phyloP scores from a whole-genome alignment of 2,113 vertebrate genomes.

The Microcebus jonahi region DNA sequence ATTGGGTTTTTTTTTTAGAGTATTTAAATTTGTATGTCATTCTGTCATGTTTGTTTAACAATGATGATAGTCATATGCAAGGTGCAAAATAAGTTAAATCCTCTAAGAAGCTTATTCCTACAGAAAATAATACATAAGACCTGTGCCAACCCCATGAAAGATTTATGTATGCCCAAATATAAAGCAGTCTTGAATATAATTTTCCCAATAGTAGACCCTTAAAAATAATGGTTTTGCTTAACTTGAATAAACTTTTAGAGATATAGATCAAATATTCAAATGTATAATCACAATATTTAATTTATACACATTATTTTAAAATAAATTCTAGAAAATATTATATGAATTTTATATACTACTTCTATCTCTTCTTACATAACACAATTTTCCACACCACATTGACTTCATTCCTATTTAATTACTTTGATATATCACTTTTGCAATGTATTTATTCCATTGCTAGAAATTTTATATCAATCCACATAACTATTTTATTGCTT shows the following conservation, averaged over 20 bases:
- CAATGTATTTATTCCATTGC: not conserved
- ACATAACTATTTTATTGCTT: not conserved
- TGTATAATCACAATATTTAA: not conserved
- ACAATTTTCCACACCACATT: not conserved
- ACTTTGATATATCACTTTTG: not conserved
- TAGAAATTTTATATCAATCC: not conserved
- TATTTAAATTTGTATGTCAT: conserved; percentile 24
- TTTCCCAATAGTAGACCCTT: conserved; percentile 7
- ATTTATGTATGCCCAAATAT: not conserved
- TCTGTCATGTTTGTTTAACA: conserved; percentile 22
- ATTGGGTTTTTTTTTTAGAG: not conserved
- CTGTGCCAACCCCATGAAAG: not conserved
- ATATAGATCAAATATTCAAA: not conserved
- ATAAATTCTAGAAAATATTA: not conserved
- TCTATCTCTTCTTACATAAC: not conserved
- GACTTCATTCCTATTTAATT: conserved; percentile 21
- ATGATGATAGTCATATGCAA: not conserved
- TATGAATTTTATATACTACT: not conserved
- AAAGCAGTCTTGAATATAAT: conserved; percentile 30
- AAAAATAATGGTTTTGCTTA: conserved; percentile 21
- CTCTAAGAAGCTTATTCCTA: conserved; percentile 1
- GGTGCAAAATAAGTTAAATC: not conserved
- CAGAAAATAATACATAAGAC: not conserved
- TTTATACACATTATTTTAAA: conserved; percentile 5
- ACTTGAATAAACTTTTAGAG: conserved; percentile 14